A percentile compares a stretch with the other conserved stretches of the same genome.
These are phyloP conservation scores for Habropoda laboriosa DNA, from an alignment of 1,140 invertebrate genomes.

Conservation along the genomic window DNA sequence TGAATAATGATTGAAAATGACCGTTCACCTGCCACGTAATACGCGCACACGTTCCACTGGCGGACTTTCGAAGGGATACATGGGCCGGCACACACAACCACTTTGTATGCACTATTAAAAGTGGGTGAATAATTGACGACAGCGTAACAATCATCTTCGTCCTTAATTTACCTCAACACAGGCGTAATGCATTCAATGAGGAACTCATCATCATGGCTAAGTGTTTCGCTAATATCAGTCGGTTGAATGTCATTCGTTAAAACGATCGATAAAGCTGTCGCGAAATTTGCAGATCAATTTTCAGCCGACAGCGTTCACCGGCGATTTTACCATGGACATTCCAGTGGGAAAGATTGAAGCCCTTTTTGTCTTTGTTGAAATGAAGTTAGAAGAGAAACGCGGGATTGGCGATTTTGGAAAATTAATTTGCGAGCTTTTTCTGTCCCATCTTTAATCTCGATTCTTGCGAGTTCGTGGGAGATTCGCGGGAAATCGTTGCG, in stretches of 20 bases:
- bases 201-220: not conserved
- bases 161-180: not conserved
- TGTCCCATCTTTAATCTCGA: too few species aligned
- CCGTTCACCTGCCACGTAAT: not conserved
- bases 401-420: too few species aligned
- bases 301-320: not conserved
- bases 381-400: too few species aligned
- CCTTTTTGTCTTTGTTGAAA: too few species aligned
- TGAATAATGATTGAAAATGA: not conserved
- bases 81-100: not conserved
- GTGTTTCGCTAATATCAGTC: not conserved
- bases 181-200: not conserved
- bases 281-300: slow-evolving; percentile 4
- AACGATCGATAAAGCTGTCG: slow-evolving; percentile 8
- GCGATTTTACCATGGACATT: not conserved
- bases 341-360: too few species aligned
- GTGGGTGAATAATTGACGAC: not conserved
- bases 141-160: not conserved
- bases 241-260: not conserved
- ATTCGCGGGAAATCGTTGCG: too few species aligned
- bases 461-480: too few species aligned
- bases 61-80: not conserved
- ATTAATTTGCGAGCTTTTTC: too few species aligned
- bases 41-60: not conserved
- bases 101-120: not conserved